Conservation (phyloP, 2,888 invertebrate species). For the Hydropsyche betteni region DNA sequence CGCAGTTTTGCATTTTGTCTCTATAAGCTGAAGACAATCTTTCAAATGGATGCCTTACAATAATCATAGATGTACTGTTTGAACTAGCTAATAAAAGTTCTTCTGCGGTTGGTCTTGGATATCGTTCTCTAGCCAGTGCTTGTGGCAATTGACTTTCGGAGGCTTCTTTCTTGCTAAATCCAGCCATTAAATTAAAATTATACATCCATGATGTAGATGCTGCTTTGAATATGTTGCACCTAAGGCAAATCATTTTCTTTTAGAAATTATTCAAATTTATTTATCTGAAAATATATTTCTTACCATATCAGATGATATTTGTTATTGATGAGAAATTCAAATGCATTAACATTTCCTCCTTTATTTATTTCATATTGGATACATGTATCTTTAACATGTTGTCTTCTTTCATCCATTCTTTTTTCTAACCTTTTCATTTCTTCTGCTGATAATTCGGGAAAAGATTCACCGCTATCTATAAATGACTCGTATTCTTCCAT, state of each 20-base stretch:
- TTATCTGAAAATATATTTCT: too few relatives aligned
- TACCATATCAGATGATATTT: conserved; percentile 84
- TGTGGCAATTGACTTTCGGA: conserved; percentile 73
- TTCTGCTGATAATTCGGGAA: conserved; percentile 21
- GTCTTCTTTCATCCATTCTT: conserved; percentile 40
- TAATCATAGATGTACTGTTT: conserved; percentile 65
- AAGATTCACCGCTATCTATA: conserved; percentile 7
- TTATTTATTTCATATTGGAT: conserved; percentile 53
- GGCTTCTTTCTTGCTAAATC: conserved; percentile 72
- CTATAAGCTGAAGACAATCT: conserved; percentile 75
- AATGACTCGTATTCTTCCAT: conserved; percentile 8
- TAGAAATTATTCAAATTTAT: too few relatives aligned
- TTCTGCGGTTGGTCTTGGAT: conserved; percentile 71
- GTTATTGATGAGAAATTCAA: conserved; percentile 84
- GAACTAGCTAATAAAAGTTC: conserved; percentile 54
- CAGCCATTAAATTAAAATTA: conserved; percentile 77
- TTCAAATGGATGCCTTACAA: conserved; percentile 76
- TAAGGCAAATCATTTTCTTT: conserved; percentile 48
- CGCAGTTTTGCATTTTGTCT: conserved; percentile 75
- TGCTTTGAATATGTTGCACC: conserved; percentile 74
- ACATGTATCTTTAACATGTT: conserved; percentile 40
- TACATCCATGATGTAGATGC: conserved; percentile 82
- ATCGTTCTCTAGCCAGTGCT: conserved; percentile 72
- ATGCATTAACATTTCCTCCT: conserved; percentile 76
- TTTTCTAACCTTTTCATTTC: conserved; percentile 38